Percentiles rank a stretch among this genome's conserved stretches.
Conservation (phyloP, 2,888 invertebrate genomes). For the Chymomyza amoena region DNA sequence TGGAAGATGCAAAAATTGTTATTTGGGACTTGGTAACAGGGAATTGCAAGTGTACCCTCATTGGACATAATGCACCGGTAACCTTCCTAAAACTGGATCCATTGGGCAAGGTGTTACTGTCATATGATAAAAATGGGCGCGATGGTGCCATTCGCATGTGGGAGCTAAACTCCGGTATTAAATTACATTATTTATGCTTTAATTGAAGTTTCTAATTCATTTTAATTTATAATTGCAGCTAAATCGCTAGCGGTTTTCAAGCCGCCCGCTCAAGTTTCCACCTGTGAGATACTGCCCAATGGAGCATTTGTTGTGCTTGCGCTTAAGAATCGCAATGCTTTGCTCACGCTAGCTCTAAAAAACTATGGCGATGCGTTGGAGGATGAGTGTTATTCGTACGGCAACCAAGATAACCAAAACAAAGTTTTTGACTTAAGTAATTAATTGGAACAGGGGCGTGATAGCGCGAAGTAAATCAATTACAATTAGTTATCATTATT, state of each 20-base stretch:
- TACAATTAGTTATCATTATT: slow-evolving; percentile 71
- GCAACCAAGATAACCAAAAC: slow-evolving; percentile 81
- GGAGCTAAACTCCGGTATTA: slow-evolving; percentile 87
- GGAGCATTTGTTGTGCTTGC: slow-evolving; percentile 86
- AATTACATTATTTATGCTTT: background rate
- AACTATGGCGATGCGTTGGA: slow-evolving; percentile 71
- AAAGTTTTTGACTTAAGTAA: slow-evolving; percentile 81
- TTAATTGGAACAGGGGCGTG: slow-evolving; percentile 36
- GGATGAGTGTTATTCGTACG: slow-evolving; percentile 78
- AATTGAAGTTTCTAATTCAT: background rate
- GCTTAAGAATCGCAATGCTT: slow-evolving; percentile 83
- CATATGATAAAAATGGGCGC: slow-evolving; percentile 85
- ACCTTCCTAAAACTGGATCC: slow-evolving; percentile 86
- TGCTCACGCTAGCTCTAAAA: slow-evolving; percentile 83
- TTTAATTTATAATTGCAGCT: slow-evolving; percentile 80
- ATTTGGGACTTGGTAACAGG: slow-evolving; percentile 93
- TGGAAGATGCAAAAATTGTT: slow-evolving; percentile 89
- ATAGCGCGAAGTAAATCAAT: slow-evolving; percentile 44
- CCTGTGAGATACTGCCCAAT: slow-evolving; percentile 87
- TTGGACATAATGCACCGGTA: slow-evolving; percentile 89
- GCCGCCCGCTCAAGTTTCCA: slow-evolving; percentile 85
- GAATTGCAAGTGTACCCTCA: slow-evolving; percentile 87
- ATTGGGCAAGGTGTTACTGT: slow-evolving; percentile 86
- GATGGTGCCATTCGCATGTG: slow-evolving; percentile 89
- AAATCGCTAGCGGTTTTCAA: slow-evolving; percentile 89